These are phyloP conservation scores for Mimas tiliae DNA, from an alignment of 2,888 invertebrate species.

Conservation along the genomic window DNA sequence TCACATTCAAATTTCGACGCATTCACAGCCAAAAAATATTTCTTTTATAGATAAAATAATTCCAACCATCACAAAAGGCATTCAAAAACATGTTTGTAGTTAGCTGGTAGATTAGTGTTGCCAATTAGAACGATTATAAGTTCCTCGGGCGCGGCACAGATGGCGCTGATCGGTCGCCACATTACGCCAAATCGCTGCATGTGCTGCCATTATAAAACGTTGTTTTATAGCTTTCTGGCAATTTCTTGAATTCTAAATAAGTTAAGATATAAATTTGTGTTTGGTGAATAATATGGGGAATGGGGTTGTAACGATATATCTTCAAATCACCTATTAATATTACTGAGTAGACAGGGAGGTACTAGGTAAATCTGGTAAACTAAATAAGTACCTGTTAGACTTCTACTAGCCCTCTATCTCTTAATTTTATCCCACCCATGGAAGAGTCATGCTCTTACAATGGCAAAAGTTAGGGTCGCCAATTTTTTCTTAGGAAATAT, in stretches of 20 bases:
- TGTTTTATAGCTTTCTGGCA: conserved; percentile 11
- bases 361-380: too few species aligned
- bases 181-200: conserved; percentile 28
- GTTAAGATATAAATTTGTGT: background rate
- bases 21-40: too few species aligned
- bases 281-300: background rate
- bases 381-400: too few species aligned
- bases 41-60: background rate
- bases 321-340: background rate
- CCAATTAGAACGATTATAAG: conserved; percentile 35
- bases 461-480: too few species aligned
- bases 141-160: conserved; percentile 26
- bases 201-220: conserved; percentile 25
- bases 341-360: too few species aligned
- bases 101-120: conserved; percentile 28
- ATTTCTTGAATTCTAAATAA: conserved; percentile 10
- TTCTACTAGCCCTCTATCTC: too few species aligned
- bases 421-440: too few species aligned
- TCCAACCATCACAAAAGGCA: background rate
- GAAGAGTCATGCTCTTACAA: too few species aligned
- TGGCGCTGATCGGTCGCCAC: conserved; percentile 28
- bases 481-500: too few species aligned
- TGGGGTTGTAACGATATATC: background rate
- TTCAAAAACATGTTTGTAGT: conserved; percentile 19
- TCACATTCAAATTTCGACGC: too few species aligned